These are phyloP conservation scores for Drosophila setosimentum DNA, from an alignment of 2,888 invertebrate genomes.

Conservation along the genomic window DNA sequence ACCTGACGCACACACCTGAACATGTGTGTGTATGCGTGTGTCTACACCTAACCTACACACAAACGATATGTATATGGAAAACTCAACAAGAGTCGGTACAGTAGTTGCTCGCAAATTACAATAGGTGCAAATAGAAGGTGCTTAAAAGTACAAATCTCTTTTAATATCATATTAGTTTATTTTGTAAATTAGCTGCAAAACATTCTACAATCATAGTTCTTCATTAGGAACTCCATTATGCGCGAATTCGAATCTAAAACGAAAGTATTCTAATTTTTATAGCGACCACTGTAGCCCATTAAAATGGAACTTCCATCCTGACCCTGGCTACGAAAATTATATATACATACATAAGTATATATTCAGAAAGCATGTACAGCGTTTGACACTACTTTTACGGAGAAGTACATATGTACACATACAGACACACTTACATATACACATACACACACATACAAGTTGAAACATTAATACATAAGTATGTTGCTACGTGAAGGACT, in stretches of 20 bases:
- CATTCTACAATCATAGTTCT: neutral
- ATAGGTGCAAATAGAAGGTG: neutral
- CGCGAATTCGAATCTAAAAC: neutral
- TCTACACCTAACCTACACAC: constrained; percentile 23
- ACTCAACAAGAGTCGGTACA: constrained; percentile 48
- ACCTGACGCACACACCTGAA: constrained; percentile 35
- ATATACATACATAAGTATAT: constrained; percentile 35
- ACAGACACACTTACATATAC: constrained; percentile 19
- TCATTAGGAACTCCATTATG: neutral
- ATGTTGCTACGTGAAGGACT: constrained; percentile 69
- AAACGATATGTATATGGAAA: constrained; percentile 23
- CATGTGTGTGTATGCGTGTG: constrained; percentile 14
- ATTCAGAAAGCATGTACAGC: constrained; percentile 35
- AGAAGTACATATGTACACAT: constrained; percentile 21
- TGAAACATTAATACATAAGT: constrained; percentile 10
- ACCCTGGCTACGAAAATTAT: constrained; percentile 65
- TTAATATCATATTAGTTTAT: neutral
- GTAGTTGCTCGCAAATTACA: neutral
- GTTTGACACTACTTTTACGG: constrained; percentile 76
- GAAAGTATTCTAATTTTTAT: neutral
- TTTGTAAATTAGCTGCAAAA: no score
- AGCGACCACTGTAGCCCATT: constrained; percentile 34
- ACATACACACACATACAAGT: constrained; percentile 13
- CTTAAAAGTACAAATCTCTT: neutral
- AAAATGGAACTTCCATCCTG: constrained; percentile 65